Base-by-base conservation (phyloP, 2,113 vertebrate species). In the Meriones unguiculatus region DNA sequence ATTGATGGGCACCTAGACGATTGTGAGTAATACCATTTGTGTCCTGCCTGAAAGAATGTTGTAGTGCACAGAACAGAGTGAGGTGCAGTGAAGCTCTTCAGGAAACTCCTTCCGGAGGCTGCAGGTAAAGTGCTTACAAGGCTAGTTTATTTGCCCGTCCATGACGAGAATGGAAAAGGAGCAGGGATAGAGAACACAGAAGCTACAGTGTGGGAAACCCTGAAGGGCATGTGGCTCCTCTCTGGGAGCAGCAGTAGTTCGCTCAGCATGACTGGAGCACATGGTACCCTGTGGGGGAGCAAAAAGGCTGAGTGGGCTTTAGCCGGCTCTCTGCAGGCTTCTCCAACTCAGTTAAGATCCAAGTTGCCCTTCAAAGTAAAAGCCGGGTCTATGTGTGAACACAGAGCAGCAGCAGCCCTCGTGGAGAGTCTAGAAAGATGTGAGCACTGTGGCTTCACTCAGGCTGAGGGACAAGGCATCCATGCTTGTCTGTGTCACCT, bases 351-450 rank as follows among this genome's bases (percentile, higher is more conserved):
- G 22, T 64, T 78, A 50, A 90, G 35, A 82, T 35, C 46, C 57
- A 89, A 52, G 24, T 4, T 88, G 24, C 28, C 89, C 69, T 77
- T 95, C 67, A 90, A 88, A 85, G 38, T 78, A 59, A 89, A 77
- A 17, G 3, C 22, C 2, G 8, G 50, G 20, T 41, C 41, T 86
- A 7, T 11, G 20, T 28, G n/a, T 85, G 12, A 95, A 87, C 3
- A 91, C 38, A 80, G 32, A 90, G 52, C 22, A 32, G 82, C 32
- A 92, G 28, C 41, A 22, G 28, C 9, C 95, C n/a, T n/a, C 54
- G 84, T 17, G 13, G 54, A 57, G 72, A 62, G 20, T 87, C 65
- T 87, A 85, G 59, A 52, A n/a, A 86, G 73, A 94, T 57, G 2
- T 81, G 62, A 67, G 54, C 17, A 41, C 64, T 25, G n/a, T 25